Evolutionary conservation across 2,113 vertebrate species (phyloP), one percentile per base, ranked within the genome.

Genomic region (Monarcha castaneiventris): DNA sequence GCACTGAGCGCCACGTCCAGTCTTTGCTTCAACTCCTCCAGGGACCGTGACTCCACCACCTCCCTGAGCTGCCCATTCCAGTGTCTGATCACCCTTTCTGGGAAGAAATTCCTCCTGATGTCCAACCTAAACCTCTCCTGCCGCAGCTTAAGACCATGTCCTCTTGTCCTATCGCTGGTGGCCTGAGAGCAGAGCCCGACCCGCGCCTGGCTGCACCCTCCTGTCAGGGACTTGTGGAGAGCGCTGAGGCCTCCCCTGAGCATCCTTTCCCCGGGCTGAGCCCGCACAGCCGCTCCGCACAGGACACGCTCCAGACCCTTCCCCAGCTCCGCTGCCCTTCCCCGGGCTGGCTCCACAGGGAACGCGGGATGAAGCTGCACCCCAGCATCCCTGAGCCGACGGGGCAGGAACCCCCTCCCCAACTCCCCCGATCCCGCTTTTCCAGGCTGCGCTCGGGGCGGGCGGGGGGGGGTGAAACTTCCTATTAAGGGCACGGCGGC

Each of bases 401-500:
- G 37, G 51, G 48, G 37, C 73, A 25, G 30, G 51, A 46, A 13
- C 10, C 29, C 52, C 3, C 51, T 41, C 21, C 41, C 21, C 49
- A 49, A 0, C 32, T 25, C 9, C 35, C 49, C 39, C 27, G 26
- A 21, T 3, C 43, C 26, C 85, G 10, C 16, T 29, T 49, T 8
- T 14, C 39, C 84, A 23, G 61, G 68, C 77, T 29, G 44, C 52
- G 52, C 9, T 51, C 44, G 44, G 51, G 23, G 7, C 7, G 39
- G 11, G 30, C 9, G 39, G 10, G 30, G 48, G 25, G 48, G 35
- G 17, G 18, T 2, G 71, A 92, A 90, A 93, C 93, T 95, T 93
- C 93, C 93, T 87, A 92, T 94, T 89, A 94, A 92, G 90, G 93
- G 55, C 90, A 92, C 56, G 67, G 59, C 62, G 37, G 74, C 74